Evolutionary conservation across 1,140 invertebrate species (phyloP).

Genomic region (Bombyx mandarina): DNA sequence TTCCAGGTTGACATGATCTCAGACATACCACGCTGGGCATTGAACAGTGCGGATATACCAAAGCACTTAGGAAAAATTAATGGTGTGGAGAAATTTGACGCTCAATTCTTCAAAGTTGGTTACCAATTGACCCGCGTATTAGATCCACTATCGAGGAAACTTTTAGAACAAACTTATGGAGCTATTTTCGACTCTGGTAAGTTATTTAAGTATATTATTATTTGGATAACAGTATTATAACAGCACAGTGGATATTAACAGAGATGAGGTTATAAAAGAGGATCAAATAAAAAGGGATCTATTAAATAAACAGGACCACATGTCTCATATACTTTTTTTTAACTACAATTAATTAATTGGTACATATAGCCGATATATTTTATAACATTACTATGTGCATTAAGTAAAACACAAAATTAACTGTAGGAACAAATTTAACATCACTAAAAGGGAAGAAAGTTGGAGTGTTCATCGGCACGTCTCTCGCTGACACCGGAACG

Average conservation of each 20-base stretch:
- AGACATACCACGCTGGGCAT: conserved; percentile 11
- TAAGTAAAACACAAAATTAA: background rate
- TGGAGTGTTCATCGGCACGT: conserved; percentile 18
- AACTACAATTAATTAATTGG: too few species aligned
- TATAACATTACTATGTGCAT: too few species aligned
- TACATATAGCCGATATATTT: too few species aligned
- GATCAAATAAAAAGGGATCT: too few species aligned
- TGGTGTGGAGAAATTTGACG: conserved; percentile 39
- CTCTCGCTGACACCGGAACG: conserved; percentile 10
- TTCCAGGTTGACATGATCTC: conserved; percentile 18
- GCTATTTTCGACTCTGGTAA: conserved; percentile 62
- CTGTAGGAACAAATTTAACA: conserved; percentile 11
- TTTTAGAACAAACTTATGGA: conserved; percentile 55
- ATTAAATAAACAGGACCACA: too few species aligned
- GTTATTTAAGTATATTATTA: background rate
- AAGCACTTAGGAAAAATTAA: conserved; percentile 12
- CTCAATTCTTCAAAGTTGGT: conserved; percentile 60
- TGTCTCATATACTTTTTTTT: too few species aligned
- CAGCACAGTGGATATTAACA: too few species aligned
- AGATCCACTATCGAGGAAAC: conserved; percentile 58
- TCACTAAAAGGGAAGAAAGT: conserved; percentile 17
- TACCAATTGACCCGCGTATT: conserved; percentile 45
- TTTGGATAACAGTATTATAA: too few species aligned
- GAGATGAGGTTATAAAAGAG: too few species aligned
- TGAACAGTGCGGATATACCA: conserved; percentile 21